Evolutionary conservation across 2,888 invertebrate genomes (phyloP), one percentile per base, ranked within the genome.

Genomic region (Cephus nigrinus): DNA sequence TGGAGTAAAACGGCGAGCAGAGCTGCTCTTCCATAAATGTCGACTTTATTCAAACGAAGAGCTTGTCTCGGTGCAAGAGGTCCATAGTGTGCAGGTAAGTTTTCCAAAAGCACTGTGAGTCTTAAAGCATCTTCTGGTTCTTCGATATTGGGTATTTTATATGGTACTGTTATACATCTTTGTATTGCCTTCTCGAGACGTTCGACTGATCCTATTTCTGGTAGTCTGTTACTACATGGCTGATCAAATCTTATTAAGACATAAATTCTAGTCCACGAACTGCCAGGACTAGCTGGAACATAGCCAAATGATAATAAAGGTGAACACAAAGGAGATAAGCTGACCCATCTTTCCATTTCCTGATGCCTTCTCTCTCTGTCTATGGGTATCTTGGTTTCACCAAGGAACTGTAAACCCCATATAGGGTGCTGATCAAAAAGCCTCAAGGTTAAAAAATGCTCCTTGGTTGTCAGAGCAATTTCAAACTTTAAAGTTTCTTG

Each of bases 331-430:
- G 90, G 85, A 0, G 89, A 90, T 4, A 91, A 76, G 2, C 86
- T 86, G 33, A 91, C 84, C 91, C 91, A 91, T 12, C 90, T 85
- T 80, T 91, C 91, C 1, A 91, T 83, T 40, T 91, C 90, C 73
- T 91, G 90, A 79, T 90, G 88, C 81, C 88, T 88, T 15, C 86
- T 82, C 33, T 89, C 84, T 76, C 84, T 84, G 76, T 91, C 91
- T 11, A 91, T 76, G 1, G 91, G 90, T 68, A 91, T 86, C 12
- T 83, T 84, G 0, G 90, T 85, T 80, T 91, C 91, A 0, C 91
- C 91, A 11, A 91, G 83, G 91, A 91, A 91, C 34, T 91, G 91
- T 4, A 86, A 82, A 30, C 91, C 91, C 91, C 91, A 91, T 3
- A 89, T 85, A 5, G 91, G 91, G 81, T 91, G 91, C 71, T 90